phyloP scores from a whole-genome alignment of 2,888 invertebrate genomes.

The Pimpla rufipes region DNA sequence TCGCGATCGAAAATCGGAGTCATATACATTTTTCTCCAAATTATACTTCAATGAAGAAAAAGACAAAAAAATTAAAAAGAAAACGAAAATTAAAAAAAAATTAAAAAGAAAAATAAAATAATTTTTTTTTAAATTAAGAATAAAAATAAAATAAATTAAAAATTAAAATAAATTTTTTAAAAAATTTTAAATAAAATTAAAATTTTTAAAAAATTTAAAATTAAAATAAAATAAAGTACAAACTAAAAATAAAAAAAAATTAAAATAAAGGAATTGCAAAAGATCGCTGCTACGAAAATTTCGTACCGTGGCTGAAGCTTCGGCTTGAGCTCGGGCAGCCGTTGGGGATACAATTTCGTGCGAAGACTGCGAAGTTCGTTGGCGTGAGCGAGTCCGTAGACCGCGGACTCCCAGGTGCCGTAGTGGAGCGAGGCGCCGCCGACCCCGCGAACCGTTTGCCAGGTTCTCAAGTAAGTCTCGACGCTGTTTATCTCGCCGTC shows the following conservation, averaged over 20 bases:
- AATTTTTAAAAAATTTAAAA: slow-evolving; percentile 27
- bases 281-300: neutral
- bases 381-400: slow-evolving; percentile 90
- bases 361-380: slow-evolving; percentile 89
- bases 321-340: slow-evolving; percentile 89
- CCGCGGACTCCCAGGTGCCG: slow-evolving; percentile 96
- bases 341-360: slow-evolving; percentile 89
- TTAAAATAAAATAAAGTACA: no score
- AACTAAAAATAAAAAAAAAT: slow-evolving; percentile 39
- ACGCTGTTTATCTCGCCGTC: slow-evolving; percentile 92
- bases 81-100: no score
- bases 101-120: no score
- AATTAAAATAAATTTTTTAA: slow-evolving; percentile 36
- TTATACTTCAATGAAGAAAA: no score
- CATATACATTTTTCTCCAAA: neutral
- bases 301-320: slow-evolving; percentile 87
- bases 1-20: neutral
- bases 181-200: slow-evolving; percentile 43
- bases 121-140: no score
- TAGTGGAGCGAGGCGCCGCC: slow-evolving; percentile 88
- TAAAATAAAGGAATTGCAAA: no score
- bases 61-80: no score
- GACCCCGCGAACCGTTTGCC: slow-evolving; percentile 71
- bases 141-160: no score
- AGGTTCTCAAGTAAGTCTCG: slow-evolving; percentile 89